A percentile compares a stretch with the other conserved stretches of the same genome.
phyloP scores from a whole-genome alignment of 2,888 invertebrate species.

The Craniophora ligustri region DNA sequence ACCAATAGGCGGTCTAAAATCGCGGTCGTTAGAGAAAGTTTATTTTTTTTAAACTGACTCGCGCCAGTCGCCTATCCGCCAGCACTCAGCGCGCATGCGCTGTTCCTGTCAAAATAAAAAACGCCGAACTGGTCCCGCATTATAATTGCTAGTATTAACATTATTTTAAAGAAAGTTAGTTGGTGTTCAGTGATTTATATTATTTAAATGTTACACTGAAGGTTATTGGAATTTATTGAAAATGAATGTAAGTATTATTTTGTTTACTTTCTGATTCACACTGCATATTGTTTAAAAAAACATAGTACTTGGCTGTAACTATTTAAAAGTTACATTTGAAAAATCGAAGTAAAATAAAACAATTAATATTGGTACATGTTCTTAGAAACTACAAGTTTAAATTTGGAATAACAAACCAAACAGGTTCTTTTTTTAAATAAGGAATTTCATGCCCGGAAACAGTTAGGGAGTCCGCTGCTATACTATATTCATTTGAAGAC shows the following conservation, averaged over 20 bases:
- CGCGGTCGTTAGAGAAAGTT: conserved; percentile 71
- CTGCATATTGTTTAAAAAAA: conserved; percentile 27
- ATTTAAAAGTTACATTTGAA: too few relatives aligned
- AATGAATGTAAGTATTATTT: conserved; percentile 52
- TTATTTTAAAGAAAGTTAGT: conserved; percentile 56
- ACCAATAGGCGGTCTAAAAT: conserved; percentile 54
- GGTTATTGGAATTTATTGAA: conserved; percentile 46
- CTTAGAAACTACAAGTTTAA: too few relatives aligned
- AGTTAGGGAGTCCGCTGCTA: neutral
- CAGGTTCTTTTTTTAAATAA: neutral
- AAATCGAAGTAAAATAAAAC: too few relatives aligned
- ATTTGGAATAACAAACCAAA: too few relatives aligned
- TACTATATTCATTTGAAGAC: neutral
- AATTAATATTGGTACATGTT: too few relatives aligned
- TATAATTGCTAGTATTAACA: conserved; percentile 38
- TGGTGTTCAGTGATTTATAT: conserved; percentile 52
- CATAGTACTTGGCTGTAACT: conserved; percentile 17
- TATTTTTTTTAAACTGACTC: conserved; percentile 52
- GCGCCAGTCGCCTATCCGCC: conserved; percentile 61
- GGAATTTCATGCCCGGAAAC: neutral
- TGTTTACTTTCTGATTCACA: conserved; percentile 35
- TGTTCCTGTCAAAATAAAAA: conserved; percentile 16
- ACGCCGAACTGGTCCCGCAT: conserved; percentile 56
- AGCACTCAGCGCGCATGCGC: conserved; percentile 44
- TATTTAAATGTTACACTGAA: conserved; percentile 50